Evolutionary conservation across 2,888 invertebrate species (phyloP), one percentile per base, ranked within the genome.

Genomic region (Pimpla rufipes): DNA sequence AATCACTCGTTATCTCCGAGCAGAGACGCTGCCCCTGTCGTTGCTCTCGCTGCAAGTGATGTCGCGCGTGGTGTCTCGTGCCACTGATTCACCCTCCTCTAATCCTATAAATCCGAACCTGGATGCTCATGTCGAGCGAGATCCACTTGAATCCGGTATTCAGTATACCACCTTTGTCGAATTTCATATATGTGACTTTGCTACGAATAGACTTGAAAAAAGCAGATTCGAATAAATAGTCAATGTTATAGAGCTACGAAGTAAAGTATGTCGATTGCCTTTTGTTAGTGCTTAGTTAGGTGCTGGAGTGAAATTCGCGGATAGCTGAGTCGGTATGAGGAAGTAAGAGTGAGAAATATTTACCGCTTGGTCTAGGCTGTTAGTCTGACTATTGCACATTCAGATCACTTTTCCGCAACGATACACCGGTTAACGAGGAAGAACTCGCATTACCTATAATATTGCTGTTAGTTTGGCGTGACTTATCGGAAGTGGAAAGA

Each of bases 1-100:
- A 80, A 83, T 83, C 83, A 80, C 79, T 80, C 76, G 80, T 83
- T 80, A 83, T 83, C 83, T 68, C 42, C 50, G n/a, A 75, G 82
- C 79, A 42, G 40, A 73, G 37, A 45, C 3, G 42, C 57, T 79
- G 71, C 67, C 66, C 29, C 62, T 45, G 16, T 23, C 67, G 50
- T 50, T 64, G 66, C 66, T 62, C 37, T 57, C 71, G 21, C 45
- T 79, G n/a, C 35, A 62, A 18, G 35, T 40, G 68, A 45, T 57
- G 37, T 76, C 62, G 35, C 59, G 47, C 59, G 10, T 57, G 35
- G 57, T 74, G 62, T 23, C 74, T 47, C 78, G 68, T 78, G 74
- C 52, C 66, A 42, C 52, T 47, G 73, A 73, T 68, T 80, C 52
- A 40, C 67, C 23, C n/a, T 52, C 52, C 47, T 45, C 75, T 70